phyloP scores from a whole-genome alignment of 2,113 vertebrate species.

The Peromyscus californicus region DNA sequence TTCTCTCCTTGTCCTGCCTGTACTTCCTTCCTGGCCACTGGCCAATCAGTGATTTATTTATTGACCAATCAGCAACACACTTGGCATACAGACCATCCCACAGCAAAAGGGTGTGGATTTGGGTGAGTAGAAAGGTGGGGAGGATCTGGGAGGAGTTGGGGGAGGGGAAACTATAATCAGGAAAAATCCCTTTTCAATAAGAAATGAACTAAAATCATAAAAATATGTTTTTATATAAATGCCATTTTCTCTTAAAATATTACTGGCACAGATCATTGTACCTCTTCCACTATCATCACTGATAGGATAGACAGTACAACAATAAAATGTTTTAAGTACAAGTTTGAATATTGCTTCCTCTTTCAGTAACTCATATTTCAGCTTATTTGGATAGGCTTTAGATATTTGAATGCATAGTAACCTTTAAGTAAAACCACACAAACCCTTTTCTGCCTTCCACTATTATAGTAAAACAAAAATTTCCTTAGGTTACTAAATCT shows the following conservation, averaged over 20 bases:
- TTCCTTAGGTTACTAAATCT: neutral
- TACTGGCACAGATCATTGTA: neutral
- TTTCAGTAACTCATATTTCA: neutral
- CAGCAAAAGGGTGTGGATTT: too few species aligned
- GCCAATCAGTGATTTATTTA: too few species aligned
- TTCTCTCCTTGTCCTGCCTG: too few species aligned
- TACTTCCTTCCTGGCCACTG: too few species aligned
- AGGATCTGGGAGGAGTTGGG: neutral
- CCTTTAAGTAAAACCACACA: neutral
- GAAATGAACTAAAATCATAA: neutral
- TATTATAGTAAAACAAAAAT: conserved; percentile 3
- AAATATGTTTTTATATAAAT: neutral
- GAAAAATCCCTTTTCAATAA: neutral
- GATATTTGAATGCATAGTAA: conserved; percentile 10
- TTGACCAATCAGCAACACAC: too few species aligned
- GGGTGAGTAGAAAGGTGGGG: neutral
- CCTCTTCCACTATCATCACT: neutral
- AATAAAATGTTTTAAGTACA: neutral
- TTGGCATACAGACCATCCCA: too few species aligned
- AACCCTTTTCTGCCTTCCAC: neutral
- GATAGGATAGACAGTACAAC: neutral
- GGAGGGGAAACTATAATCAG: neutral
- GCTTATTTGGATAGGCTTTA: neutral
- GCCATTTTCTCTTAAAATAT: neutral
- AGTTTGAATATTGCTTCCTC: neutral